Percentiles rank a stretch among this genome's conserved stretches.
Conservation (phyloP, 2,888 invertebrate genomes). For the Nyleta sp. region DNA sequence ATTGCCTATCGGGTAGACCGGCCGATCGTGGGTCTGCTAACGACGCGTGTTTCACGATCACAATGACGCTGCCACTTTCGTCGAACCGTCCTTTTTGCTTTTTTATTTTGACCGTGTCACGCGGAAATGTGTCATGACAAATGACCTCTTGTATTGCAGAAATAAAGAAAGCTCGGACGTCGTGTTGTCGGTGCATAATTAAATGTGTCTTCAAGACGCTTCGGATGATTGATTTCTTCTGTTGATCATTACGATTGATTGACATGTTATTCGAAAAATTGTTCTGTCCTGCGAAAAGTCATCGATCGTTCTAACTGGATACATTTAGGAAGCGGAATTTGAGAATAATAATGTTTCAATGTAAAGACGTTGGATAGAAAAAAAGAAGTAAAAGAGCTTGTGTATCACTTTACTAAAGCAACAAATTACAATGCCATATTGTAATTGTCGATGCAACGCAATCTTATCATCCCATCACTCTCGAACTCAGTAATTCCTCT, state of each 20-base stretch:
- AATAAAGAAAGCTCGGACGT: conserved; percentile 32
- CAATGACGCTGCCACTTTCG: conserved; percentile 66
- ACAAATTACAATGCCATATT: too few species aligned
- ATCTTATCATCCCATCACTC: too few species aligned
- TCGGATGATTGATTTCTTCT: conserved; percentile 27
- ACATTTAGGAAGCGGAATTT: too few species aligned
- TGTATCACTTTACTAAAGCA: too few species aligned
- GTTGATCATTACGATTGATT: conserved; percentile 27
- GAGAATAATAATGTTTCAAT: too few species aligned
- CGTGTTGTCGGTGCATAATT: conserved; percentile 29
- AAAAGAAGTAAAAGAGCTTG: too few species aligned
- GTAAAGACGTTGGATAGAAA: too few species aligned
- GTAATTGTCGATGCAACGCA: too few species aligned
- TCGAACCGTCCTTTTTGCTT: conserved; percentile 19
- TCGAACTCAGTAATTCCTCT: too few species aligned
- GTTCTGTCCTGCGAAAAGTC: too few species aligned
- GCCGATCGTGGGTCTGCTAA: conserved; percentile 4
- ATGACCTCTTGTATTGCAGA: conserved; percentile 35
- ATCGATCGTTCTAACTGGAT: too few species aligned
- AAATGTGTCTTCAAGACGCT: conserved; percentile 20
- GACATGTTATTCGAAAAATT: conserved; percentile 21
- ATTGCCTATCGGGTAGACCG: conserved; percentile 39
- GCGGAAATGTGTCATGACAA: conserved; percentile 49
- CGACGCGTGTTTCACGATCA: conserved; percentile 19
- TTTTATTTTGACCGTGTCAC: conserved; percentile 23